Evolutionary conservation across 2,888 invertebrate genomes (phyloP).

Genomic region (Orgyia antiqua): DNA sequence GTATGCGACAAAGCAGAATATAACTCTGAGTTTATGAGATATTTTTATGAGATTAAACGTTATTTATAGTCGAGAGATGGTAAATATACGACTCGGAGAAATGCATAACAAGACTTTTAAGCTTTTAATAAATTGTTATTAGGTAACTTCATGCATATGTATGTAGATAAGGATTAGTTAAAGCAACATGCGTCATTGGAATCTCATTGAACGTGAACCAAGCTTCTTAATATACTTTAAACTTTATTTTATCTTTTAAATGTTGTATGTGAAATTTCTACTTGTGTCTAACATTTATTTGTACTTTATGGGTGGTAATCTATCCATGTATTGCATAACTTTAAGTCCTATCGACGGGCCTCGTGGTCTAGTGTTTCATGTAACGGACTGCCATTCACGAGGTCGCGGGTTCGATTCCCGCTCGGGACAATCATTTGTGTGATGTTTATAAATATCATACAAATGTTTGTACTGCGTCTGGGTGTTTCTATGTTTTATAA

Average conservation of each 20-base stretch:
- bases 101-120: slow-evolving; percentile 22
- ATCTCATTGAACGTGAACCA: not conserved
- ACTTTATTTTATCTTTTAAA: not conserved
- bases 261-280: not conserved
- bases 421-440: too few species aligned
- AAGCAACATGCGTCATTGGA: not conserved
- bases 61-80: slow-evolving; percentile 20
- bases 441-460: too few species aligned
- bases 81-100: slow-evolving; percentile 22
- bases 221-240: not conserved
- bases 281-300: not conserved
- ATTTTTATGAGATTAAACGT: slow-evolving; percentile 16
- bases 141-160: slow-evolving; percentile 19
- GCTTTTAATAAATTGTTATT: slow-evolving; percentile 15
- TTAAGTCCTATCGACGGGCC: too few species aligned
- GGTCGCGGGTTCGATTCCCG: too few species aligned
- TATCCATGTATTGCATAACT: too few species aligned
- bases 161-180: slow-evolving; percentile 8
- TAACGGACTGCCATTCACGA: too few species aligned
- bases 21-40: slow-evolving; percentile 9
- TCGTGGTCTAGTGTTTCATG: too few species aligned
- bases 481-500: too few species aligned
- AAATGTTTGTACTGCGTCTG: too few species aligned
- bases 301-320: not conserved
- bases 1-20: slow-evolving; percentile 7